These are phyloP conservation scores for Augiades crinisus DNA, from an alignment of 2,888 invertebrate genomes.

Conservation along the genomic window DNA sequence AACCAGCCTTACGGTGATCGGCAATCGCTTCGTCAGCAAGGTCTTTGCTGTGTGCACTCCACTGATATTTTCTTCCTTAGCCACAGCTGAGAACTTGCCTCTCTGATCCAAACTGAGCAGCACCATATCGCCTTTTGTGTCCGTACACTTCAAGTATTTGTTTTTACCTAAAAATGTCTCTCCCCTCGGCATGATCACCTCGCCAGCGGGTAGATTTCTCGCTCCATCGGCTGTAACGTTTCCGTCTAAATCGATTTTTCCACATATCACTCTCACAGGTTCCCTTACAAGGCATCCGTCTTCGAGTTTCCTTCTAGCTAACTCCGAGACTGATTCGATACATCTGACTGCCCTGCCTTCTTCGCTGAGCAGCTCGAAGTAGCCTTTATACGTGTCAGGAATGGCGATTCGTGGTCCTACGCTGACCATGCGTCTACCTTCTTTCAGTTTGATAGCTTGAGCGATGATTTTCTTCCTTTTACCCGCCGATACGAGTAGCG, in stretches of 20 bases:
- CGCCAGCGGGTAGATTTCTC: constrained; percentile 90
- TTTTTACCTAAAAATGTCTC: constrained; percentile 86
- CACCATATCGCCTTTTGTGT: constrained; percentile 91
- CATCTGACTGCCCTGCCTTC: constrained; percentile 95
- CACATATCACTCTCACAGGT: constrained; percentile 86
- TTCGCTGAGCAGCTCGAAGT: constrained; percentile 96
- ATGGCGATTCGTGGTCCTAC: constrained; percentile 93
- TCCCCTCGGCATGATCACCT: constrained; percentile 90
- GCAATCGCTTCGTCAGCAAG: constrained; percentile 93
- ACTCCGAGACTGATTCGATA: constrained; percentile 92
- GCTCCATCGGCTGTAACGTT: constrained; percentile 85
- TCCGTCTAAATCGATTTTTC: constrained; percentile 82
- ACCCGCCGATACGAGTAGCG: constrained; percentile 92
- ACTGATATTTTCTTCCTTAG: constrained; percentile 95
- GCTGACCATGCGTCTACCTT: constrained; percentile 90
- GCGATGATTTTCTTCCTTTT: constrained; percentile 93
- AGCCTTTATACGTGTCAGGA: constrained; percentile 94
- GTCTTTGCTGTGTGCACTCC: constrained; percentile 96
- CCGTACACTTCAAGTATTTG: constrained; percentile 93
- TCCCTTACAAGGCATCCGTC: constrained; percentile 91
- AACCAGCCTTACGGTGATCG: constrained; percentile 94
- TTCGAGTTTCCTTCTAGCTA: constrained; percentile 88
- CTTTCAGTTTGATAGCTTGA: constrained; percentile 94
- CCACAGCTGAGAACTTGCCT: constrained; percentile 95
- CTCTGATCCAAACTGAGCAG: constrained; percentile 92